phyloP scores from a whole-genome alignment of 2,797 vertebrate species.

The Graptemys geographica region DNA sequence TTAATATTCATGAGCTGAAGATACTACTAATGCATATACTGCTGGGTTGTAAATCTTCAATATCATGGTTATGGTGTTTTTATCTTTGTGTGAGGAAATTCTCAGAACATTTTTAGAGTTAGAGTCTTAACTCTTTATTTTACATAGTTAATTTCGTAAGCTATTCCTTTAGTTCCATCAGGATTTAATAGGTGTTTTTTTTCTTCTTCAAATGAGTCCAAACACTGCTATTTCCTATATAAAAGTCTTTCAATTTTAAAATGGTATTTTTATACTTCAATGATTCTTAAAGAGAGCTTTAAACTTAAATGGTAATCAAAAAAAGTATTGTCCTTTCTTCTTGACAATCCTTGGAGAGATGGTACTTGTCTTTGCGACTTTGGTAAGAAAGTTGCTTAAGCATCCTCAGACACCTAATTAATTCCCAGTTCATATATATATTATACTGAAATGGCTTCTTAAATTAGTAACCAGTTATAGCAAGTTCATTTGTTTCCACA shows the following conservation, averaged over 20 bases:
- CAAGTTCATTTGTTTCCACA: not conserved
- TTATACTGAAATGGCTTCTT: not conserved
- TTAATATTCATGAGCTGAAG: not conserved
- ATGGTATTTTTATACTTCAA: not conserved
- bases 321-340: not conserved
- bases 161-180: not conserved
- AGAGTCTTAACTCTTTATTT: not conserved
- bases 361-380: not conserved
- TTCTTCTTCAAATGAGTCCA: not conserved
- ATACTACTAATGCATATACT: not conserved
- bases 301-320: not conserved
- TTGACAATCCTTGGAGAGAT: not conserved
- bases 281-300: not conserved
- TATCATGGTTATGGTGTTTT: not conserved
- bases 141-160: not conserved
- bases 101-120: not conserved
- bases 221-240: not conserved
- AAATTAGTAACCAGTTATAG: not conserved
- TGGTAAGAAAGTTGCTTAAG: not conserved
- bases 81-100: not conserved
- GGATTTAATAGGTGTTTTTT: not conserved
- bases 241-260: not conserved
- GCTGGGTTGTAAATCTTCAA: not conserved
- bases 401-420: not conserved
- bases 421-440: not conserved